A percentile compares a stretch with the other conserved stretches of the same genome.
Evolutionary conservation across 2,113 vertebrate species (phyloP).

Genomic region (Mormyrus lacerda): DNA sequence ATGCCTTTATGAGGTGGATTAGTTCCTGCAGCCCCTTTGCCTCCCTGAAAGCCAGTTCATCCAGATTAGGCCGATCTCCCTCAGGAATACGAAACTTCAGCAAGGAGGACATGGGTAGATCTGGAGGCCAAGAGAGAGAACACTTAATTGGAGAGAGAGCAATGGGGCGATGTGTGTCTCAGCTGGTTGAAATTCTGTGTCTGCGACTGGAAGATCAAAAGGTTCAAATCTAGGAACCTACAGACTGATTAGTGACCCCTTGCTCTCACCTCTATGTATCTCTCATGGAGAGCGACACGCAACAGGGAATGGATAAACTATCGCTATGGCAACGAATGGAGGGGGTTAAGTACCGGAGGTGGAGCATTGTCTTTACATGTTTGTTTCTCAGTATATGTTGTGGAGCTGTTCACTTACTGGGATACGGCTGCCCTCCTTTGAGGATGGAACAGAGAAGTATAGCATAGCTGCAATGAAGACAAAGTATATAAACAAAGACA

Average conservation of each 20-base stretch:
- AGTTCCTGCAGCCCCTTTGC: slow-evolving; percentile 24
- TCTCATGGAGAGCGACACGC: background rate
- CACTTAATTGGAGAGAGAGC: background rate
- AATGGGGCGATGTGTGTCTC: background rate
- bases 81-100: slow-evolving; percentile 44
- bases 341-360: background rate
- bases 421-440: slow-evolving; percentile 52
- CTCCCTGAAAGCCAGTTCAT: background rate
- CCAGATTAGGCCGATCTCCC: slow-evolving; percentile 53
- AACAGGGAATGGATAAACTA: background rate
- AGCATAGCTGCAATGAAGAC: slow-evolving; percentile 46
- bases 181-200: background rate
- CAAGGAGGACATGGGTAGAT: slow-evolving; percentile 18
- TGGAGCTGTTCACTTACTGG: slow-evolving; percentile 35
- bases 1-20: slow-evolving; percentile 42
- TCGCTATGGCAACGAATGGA: background rate
- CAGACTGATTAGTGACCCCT: background rate
- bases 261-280: background rate
- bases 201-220: background rate
- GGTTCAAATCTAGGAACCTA: background rate
- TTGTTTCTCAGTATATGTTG: background rate
- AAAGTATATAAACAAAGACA: background rate
- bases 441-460: slow-evolving; percentile 59
- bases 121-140: too few species aligned
- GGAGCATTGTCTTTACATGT: background rate